Evolutionary conservation across 2,888 invertebrate species (phyloP).

Genomic region (Lasioglossum villosulum): DNA sequence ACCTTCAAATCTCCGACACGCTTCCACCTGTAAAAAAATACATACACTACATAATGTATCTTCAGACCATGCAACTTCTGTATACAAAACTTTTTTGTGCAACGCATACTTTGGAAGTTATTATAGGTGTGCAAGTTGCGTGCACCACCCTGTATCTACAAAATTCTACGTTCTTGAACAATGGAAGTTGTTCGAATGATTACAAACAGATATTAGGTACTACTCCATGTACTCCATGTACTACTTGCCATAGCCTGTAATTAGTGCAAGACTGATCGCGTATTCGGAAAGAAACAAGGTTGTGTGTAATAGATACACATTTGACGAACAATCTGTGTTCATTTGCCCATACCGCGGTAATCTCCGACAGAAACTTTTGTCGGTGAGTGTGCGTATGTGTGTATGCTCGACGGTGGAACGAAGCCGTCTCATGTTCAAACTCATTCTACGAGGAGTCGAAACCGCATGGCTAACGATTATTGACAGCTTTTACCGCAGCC

Average conservation of each 20-base stretch:
- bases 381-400: background rate
- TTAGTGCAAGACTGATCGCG: background rate
- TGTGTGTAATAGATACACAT: background rate
- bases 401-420: slow-evolving; percentile 23
- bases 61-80: too few relatives aligned
- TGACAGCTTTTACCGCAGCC: slow-evolving; percentile 67
- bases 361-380: background rate
- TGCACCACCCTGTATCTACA: background rate
- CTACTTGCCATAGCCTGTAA: background rate
- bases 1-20: too few relatives aligned
- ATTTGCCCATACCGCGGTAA: background rate
- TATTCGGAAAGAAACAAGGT: background rate
- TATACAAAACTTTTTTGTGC: too few relatives aligned
- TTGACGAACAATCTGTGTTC: background rate
- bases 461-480: slow-evolving; percentile 67
- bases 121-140: too few relatives aligned
- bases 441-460: slow-evolving; percentile 64
- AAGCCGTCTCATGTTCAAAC: slow-evolving; percentile 64
- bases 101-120: too few relatives aligned
- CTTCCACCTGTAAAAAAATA: too few relatives aligned
- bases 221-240: too few relatives aligned
- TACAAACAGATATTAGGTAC: background rate
- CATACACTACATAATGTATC: too few relatives aligned
- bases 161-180: background rate
- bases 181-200: background rate